Conservation (phyloP, 2,888 invertebrate genomes). For the Drosophila vallismaia region DNA sequence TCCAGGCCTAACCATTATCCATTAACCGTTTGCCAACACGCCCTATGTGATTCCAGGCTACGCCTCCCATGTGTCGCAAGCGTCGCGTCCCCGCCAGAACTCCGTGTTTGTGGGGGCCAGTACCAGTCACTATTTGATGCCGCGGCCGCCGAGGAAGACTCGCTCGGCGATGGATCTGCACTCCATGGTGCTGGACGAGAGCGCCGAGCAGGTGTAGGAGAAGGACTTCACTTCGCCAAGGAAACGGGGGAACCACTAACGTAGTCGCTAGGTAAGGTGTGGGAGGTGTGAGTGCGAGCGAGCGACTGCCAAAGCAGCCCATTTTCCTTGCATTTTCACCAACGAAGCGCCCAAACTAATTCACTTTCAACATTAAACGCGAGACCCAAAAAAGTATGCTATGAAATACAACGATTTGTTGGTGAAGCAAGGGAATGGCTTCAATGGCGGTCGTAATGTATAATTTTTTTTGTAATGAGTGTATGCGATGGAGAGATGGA, state of each 20-base stretch:
- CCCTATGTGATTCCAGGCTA: conserved; percentile 83
- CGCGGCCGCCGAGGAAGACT: conserved; percentile 89
- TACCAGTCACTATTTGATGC: conserved; percentile 86
- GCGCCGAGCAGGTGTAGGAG: conserved; percentile 80
- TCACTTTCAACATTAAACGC: too few relatives aligned
- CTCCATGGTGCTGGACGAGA: conserved; percentile 86
- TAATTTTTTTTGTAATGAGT: neutral
- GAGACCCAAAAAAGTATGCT: neutral
- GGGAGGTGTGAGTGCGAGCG: neutral
- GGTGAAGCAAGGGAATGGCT: conserved; percentile 9
- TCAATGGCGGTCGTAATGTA: neutral
- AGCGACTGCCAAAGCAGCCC: neutral
- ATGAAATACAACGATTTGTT: neutral
- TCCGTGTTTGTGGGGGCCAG: conserved; percentile 93
- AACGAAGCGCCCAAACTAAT: too few relatives aligned
- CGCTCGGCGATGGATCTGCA: conserved; percentile 94
- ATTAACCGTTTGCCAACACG: neutral
- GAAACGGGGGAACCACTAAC: conserved; percentile 1
- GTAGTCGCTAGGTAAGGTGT: conserved; percentile 2
- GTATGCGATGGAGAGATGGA: conserved; percentile 5
- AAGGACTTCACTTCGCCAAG: neutral
- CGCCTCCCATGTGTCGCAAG: conserved; percentile 71
- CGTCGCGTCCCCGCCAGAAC: conserved; percentile 88
- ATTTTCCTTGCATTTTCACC: neutral
- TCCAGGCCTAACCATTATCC: neutral